Conservation (phyloP, 2,888 invertebrate genomes). For the Podabrus alpinus region DNA sequence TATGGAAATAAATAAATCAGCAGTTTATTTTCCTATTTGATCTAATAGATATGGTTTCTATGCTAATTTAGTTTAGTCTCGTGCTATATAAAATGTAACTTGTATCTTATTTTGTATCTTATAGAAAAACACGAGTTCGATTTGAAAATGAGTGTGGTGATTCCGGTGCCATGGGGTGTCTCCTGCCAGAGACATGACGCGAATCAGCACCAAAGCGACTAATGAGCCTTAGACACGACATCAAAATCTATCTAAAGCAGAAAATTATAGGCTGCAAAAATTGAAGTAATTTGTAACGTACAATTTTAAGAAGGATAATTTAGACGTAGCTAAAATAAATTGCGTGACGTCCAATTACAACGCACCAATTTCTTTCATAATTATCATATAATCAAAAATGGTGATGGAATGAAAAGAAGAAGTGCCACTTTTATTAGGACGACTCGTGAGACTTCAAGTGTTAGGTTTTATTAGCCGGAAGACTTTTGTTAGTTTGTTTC, state of each 20-base stretch:
- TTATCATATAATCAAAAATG: background rate
- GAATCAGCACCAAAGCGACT: slow-evolving; percentile 39
- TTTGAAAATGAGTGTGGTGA: slow-evolving; percentile 53
- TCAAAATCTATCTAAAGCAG: slow-evolving; percentile 40
- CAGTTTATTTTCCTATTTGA: background rate
- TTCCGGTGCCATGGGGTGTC: slow-evolving; percentile 56
- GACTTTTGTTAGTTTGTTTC: slow-evolving; percentile 2
- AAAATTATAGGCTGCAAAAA: slow-evolving; percentile 52
- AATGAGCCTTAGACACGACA: slow-evolving; percentile 50
- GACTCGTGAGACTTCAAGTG: background rate
- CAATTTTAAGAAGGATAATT: slow-evolving; percentile 35
- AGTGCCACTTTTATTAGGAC: background rate
- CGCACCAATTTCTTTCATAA: background rate
- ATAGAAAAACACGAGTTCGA: slow-evolving; percentile 49
- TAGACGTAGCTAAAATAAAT: slow-evolving; percentile 19
- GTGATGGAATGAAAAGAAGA: background rate
- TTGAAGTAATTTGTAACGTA: slow-evolving; percentile 47
- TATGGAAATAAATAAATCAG: background rate
- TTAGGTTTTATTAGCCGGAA: slow-evolving; percentile 8
- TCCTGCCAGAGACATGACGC: slow-evolving; percentile 44
- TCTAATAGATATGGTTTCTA: background rate
- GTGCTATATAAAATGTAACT: slow-evolving; percentile 25
- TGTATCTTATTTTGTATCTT: slow-evolving; percentile 43
- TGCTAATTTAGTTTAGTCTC: slow-evolving; percentile 5
- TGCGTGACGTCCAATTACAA: background rate